A percentile compares a stretch with the other conserved stretches of the same genome.
These are phyloP conservation scores for Drosophila nasuta DNA, from an alignment of 1,140 invertebrate species.

Conservation along the genomic window DNA sequence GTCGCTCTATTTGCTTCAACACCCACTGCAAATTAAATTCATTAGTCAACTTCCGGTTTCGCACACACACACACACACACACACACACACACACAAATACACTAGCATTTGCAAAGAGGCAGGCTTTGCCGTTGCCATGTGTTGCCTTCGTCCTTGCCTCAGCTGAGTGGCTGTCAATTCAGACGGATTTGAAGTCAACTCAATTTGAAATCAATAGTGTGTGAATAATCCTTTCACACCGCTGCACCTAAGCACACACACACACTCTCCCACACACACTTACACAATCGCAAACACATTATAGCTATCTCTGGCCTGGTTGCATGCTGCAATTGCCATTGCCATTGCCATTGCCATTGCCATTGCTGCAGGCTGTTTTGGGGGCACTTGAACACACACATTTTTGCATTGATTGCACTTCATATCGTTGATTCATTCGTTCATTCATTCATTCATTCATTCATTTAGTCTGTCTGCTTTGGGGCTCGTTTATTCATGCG, in stretches of 20 bases:
- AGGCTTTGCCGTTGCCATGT: conserved; percentile 59
- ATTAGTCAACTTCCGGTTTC: conserved; percentile 80
- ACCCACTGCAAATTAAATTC: conserved; percentile 83
- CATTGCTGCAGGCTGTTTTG: conserved; percentile 35
- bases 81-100: conserved; percentile 28
- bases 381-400: conserved; percentile 61
- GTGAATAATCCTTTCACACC: conserved; percentile 82
- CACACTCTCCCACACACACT: neutral
- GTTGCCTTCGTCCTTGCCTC: conserved; percentile 30
- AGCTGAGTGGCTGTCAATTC: conserved; percentile 73
- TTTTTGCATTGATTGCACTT: conserved; percentile 84
- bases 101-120: neutral
- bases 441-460: conserved; percentile 35
- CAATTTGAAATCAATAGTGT: conserved; percentile 84
- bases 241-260: conserved; percentile 45
- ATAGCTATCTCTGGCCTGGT: conserved; percentile 37
- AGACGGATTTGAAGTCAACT: conserved; percentile 83
- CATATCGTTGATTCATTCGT: conserved; percentile 65
- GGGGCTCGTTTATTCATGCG: conserved; percentile 66
- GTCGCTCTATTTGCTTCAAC: conserved; percentile 78
- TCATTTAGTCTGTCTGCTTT: conserved; percentile 35
- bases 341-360: conserved; percentile 28
- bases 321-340: neutral
- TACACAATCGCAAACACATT: neutral
- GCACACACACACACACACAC: conserved; percentile 35